A percentile compares a stretch with the other conserved stretches of the same genome.
These are phyloP conservation scores for Dioctria linearis DNA, from an alignment of 2,888 invertebrate species.

Conservation along the genomic window DNA sequence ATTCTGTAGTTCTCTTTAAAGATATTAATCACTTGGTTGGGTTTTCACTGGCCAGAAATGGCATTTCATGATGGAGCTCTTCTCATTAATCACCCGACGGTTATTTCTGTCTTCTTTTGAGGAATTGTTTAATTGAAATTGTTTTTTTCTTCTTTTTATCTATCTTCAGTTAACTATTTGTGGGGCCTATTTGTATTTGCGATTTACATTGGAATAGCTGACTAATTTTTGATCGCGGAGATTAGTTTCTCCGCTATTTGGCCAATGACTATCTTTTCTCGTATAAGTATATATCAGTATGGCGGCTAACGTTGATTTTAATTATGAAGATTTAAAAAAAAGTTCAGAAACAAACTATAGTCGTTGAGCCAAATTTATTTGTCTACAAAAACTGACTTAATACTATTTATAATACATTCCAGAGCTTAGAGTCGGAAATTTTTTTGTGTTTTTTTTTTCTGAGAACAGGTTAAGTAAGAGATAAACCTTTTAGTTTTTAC, in stretches of 20 bases:
- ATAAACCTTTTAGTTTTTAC: too few relatives aligned
- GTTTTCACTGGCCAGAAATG: neutral
- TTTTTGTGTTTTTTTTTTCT: too few relatives aligned
- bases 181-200: constrained; percentile 24
- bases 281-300: too few relatives aligned
- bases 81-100: constrained; percentile 33
- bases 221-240: constrained; percentile 32
- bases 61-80: constrained; percentile 22
- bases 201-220: constrained; percentile 15
- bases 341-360: too few relatives aligned
- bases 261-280: too few relatives aligned
- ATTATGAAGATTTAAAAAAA: too few relatives aligned
- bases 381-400: too few relatives aligned
- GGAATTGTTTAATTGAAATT: constrained; percentile 41
- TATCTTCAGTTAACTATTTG: neutral
- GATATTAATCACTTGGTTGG: constrained; percentile 24
- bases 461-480: too few relatives aligned
- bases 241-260: neutral
- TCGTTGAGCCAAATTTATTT: too few relatives aligned
- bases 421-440: too few relatives aligned
- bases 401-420: too few relatives aligned
- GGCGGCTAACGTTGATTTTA: too few relatives aligned
- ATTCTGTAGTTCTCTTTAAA: neutral
- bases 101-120: constrained; percentile 35
- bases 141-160: constrained; percentile 5